A percentile compares a stretch with the other conserved stretches of the same genome.
Evolutionary conservation across 2,888 invertebrate genomes (phyloP).

Genomic region (Eucriotettix oculatus): DNA sequence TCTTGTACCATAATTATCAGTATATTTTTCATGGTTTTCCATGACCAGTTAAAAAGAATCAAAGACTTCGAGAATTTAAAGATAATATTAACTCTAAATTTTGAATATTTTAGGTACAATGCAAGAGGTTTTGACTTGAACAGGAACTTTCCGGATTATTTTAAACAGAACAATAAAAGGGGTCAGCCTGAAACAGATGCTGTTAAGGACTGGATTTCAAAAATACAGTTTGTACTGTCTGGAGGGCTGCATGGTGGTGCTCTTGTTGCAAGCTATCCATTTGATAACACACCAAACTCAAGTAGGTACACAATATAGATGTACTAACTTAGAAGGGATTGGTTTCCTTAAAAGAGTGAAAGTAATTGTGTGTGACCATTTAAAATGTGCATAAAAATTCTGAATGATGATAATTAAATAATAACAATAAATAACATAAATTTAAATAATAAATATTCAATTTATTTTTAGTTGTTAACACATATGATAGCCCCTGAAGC

Average conservation of each 20-base stretch:
- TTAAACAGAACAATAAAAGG: constrained; percentile 66
- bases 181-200: constrained; percentile 91
- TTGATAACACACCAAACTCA: constrained; percentile 86
- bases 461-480: not conserved
- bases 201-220: constrained; percentile 84
- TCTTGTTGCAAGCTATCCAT: constrained; percentile 91
- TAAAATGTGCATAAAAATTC: not conserved
- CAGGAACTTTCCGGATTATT: constrained; percentile 91
- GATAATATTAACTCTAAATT: too few relatives aligned
- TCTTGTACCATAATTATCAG: too few relatives aligned
- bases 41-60: too few relatives aligned
- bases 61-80: too few relatives aligned
- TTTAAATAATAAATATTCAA: not conserved
- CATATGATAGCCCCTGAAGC: not conserved
- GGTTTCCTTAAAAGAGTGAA: not conserved
- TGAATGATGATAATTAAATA: too few relatives aligned
- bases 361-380: not conserved
- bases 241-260: constrained; percentile 92
- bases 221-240: constrained; percentile 84
- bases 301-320: constrained; percentile 44
- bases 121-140: constrained; percentile 81
- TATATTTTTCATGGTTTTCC: too few relatives aligned
- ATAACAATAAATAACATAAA: not conserved
- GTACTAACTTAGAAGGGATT: not conserved
- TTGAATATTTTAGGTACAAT: constrained; percentile 45